Percentiles rank a stretch among this genome's conserved stretches.
These are phyloP conservation scores for Brachymystax lenok DNA, from an alignment of 2,797 vertebrate genomes.

Conservation along the genomic window DNA sequence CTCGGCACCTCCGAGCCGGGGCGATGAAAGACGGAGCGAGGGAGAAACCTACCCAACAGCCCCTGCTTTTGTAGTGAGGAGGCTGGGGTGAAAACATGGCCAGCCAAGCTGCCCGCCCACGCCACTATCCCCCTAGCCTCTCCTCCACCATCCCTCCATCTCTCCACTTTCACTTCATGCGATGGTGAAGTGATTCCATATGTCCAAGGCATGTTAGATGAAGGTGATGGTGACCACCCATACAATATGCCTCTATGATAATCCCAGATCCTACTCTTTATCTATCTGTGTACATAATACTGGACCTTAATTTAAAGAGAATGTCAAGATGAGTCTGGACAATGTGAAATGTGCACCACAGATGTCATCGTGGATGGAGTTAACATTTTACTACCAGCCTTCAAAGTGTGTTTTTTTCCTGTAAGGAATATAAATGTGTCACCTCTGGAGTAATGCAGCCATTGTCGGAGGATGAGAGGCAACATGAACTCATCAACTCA, in stretches of 20 bases:
- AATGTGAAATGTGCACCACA: conserved; percentile 61
- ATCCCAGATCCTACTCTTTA: conserved; percentile 70
- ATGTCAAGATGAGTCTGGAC: conserved; percentile 28
- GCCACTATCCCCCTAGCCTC: conserved; percentile 10
- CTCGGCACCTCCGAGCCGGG: conserved; percentile 60
- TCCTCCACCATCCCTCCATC: conserved; percentile 30
- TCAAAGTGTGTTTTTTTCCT: background rate
- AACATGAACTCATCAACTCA: background rate
- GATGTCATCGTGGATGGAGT: conserved; percentile 62
- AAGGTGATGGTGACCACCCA: conserved; percentile 74
- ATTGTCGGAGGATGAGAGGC: background rate
- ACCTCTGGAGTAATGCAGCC: conserved; percentile 2
- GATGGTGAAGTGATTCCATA: conserved; percentile 75
- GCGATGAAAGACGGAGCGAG: conserved; percentile 64
- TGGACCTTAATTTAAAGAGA: conserved; percentile 42
- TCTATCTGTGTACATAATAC: conserved; percentile 35
- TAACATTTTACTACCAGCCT: background rate
- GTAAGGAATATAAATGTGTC: conserved; percentile 3
- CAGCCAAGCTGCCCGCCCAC: conserved; percentile 9
- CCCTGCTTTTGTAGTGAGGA: conserved; percentile 43
- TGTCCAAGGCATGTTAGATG: conserved; percentile 68
- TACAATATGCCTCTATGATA: conserved; percentile 44
- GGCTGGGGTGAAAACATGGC: conserved; percentile 43
- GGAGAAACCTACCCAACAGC: conserved; percentile 22
- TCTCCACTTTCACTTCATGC: conserved; percentile 20